Evolutionary conservation across 1,140 invertebrate species (phyloP).

Genomic region (Drosophila suzukii): DNA sequence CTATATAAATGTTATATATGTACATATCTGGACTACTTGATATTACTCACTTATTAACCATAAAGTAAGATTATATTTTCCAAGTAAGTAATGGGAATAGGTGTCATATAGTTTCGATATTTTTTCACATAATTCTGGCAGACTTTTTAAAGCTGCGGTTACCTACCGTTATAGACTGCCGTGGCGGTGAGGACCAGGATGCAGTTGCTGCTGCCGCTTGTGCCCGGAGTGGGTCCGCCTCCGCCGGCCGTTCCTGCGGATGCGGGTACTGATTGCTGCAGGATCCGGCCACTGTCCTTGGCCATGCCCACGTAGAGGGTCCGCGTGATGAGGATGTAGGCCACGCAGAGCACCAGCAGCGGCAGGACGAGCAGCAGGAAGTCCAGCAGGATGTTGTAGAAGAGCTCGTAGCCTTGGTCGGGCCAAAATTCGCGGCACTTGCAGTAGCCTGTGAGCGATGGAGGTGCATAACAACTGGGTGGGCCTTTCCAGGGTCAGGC

Average conservation of each 20-base stretch:
- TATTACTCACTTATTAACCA: too few relatives aligned
- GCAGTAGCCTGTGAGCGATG: conserved; percentile 68
- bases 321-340: conserved; percentile 90
- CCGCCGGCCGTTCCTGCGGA: conserved; percentile 1
- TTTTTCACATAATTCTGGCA: too few relatives aligned
- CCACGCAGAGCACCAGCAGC: conserved; percentile 90
- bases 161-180: conserved; percentile 55
- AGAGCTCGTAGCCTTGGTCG: conserved; percentile 86
- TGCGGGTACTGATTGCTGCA: conserved; percentile 7
- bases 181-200: conserved; percentile 50
- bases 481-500: not conserved
- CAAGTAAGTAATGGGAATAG: too few relatives aligned
- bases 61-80: too few relatives aligned
- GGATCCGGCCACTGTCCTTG: conserved; percentile 32
- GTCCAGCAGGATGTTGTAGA: conserved; percentile 91
- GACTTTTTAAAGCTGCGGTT: too few relatives aligned
- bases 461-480: not conserved
- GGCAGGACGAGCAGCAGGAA: conserved; percentile 90
- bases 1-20: too few relatives aligned
- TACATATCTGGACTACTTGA: too few relatives aligned
- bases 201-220: conserved; percentile 52
- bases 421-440: conserved; percentile 92
- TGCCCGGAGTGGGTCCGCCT: conserved; percentile 5
- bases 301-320: conserved; percentile 89
- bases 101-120: too few relatives aligned